phyloP scores from a whole-genome alignment of 2,888 invertebrate species.

The Physocephala rufipes region DNA sequence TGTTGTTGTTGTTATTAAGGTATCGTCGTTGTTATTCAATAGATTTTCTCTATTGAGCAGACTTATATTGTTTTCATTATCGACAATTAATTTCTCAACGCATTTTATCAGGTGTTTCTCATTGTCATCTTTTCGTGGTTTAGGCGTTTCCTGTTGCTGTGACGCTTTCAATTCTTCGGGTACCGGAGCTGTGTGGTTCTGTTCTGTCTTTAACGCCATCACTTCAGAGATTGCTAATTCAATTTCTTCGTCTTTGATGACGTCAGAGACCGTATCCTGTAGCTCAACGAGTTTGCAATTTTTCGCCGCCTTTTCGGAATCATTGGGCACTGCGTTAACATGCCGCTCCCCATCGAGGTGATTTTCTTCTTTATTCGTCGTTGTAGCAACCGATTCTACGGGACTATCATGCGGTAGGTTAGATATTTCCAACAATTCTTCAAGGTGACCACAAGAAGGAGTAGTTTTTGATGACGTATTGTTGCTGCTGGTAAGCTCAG shows the following conservation, averaged over 20 bases:
- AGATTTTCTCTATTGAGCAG: conserved; percentile 60
- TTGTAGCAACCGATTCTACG: conserved; percentile 54
- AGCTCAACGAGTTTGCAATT: conserved; percentile 62
- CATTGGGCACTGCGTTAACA: conserved; percentile 67
- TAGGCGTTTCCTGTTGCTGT: conserved; percentile 20
- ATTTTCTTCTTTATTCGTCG: conserved; percentile 47
- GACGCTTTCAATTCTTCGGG: conserved; percentile 30
- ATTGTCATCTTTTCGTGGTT: not conserved
- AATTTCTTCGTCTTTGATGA: conserved; percentile 69
- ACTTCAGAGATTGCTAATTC: conserved; percentile 68
- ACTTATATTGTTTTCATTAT: conserved; percentile 51
- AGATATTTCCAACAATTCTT: conserved; percentile 65
- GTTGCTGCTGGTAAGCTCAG: conserved; percentile 30
- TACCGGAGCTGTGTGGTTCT: conserved; percentile 52
- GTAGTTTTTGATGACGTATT: conserved; percentile 28
- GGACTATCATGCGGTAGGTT: conserved; percentile 58
- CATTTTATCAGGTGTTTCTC: not conserved
- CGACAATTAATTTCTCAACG: conserved; percentile 37
- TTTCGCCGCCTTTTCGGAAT: conserved; percentile 68
- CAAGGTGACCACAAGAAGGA: conserved; percentile 54
- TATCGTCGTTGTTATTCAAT: conserved; percentile 56
- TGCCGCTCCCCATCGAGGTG: conserved; percentile 66
- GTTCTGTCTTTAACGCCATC: conserved; percentile 66
- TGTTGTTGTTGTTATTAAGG: conserved; percentile 32
- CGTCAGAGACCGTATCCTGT: conserved; percentile 62